A percentile compares a stretch with the other conserved stretches of the same genome.
phyloP scores from a whole-genome alignment of 2,797 vertebrate species.

The Rhyacichthys aspro region DNA sequence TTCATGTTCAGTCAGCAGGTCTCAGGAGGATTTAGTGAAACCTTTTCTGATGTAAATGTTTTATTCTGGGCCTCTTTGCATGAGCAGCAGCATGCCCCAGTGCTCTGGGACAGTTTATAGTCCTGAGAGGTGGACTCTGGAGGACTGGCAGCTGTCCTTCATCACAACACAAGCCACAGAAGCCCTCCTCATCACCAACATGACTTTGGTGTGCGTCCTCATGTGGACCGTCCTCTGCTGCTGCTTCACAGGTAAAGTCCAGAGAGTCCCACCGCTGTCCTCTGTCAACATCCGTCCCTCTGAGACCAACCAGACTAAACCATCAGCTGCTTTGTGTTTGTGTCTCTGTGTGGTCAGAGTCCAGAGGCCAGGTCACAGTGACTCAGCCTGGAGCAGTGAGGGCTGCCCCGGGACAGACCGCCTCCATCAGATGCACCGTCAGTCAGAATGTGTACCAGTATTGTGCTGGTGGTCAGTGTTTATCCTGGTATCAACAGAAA shows the following conservation, averaged over 20 bases:
- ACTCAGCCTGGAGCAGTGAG: no score
- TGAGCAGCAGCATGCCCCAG: conserved; percentile 31
- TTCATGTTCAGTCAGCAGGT: not conserved
- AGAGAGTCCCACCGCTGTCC: conserved; percentile 19
- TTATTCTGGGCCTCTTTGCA: conserved; percentile 18
- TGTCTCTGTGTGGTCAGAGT: conserved; percentile 2
- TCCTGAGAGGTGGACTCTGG: conserved; percentile 16
- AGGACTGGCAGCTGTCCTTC: conserved; percentile 28
- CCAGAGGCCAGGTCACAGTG: conserved; percentile 6
- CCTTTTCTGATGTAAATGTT: no score
- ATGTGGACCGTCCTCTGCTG: conserved; percentile 11
- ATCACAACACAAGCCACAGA: conserved; percentile 30
- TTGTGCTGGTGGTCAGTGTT: no score
- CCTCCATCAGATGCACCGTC: not conserved
- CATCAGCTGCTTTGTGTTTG: conserved; percentile 21
- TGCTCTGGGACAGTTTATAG: conserved; percentile 35
- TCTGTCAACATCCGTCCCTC: conserved; percentile 25
- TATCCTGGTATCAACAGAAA: no score
- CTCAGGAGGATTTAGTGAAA: not conserved
- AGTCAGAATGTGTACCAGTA: not conserved
- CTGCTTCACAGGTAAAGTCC: conserved; percentile 37
- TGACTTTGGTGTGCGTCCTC: conserved; percentile 17
- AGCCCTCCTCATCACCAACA: conserved; percentile 19
- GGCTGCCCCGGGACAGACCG: not conserved
- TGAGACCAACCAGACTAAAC: conserved; percentile 20